These are phyloP conservation scores for Euleptes europaea DNA, from an alignment of 2,113 vertebrate species.

Conservation along the genomic window DNA sequence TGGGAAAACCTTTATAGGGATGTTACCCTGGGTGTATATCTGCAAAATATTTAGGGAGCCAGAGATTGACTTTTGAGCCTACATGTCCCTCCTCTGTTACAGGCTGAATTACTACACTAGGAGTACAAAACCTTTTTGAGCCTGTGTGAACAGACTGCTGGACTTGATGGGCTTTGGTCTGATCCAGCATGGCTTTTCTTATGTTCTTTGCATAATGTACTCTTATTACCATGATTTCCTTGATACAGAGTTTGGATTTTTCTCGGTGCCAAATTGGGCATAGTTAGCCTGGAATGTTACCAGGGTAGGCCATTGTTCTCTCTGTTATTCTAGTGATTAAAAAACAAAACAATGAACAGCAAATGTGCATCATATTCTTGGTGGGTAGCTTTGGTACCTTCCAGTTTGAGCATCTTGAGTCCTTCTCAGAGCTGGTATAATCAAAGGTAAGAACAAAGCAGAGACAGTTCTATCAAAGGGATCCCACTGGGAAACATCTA, in stretches of 20 bases:
- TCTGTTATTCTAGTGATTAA: background rate
- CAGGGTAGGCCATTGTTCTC: background rate
- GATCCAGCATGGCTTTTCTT: too few species aligned
- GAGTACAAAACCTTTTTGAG: too few species aligned
- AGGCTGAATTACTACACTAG: too few species aligned
- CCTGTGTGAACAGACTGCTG: too few species aligned
- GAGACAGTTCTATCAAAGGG: background rate
- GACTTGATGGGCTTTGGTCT: too few species aligned
- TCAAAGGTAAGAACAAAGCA: conserved; percentile 34
- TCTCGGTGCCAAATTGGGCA: too few species aligned
- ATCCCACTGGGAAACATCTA: background rate
- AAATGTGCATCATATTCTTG: background rate
- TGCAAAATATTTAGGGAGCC: too few species aligned
- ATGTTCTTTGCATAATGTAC: background rate
- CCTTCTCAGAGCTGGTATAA: background rate
- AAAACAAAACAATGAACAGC: background rate
- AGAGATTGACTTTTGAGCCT: too few species aligned
- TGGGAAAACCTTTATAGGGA: too few species aligned
- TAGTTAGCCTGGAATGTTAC: background rate
- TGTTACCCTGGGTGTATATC: too few species aligned
- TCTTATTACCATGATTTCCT: background rate
- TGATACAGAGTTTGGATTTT: background rate
- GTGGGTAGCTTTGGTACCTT: conserved; percentile 1
- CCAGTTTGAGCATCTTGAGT: background rate
- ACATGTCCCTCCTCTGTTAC: too few species aligned